Conservation (phyloP, 1,140 invertebrate species). For the Arion vulgaris region DNA sequence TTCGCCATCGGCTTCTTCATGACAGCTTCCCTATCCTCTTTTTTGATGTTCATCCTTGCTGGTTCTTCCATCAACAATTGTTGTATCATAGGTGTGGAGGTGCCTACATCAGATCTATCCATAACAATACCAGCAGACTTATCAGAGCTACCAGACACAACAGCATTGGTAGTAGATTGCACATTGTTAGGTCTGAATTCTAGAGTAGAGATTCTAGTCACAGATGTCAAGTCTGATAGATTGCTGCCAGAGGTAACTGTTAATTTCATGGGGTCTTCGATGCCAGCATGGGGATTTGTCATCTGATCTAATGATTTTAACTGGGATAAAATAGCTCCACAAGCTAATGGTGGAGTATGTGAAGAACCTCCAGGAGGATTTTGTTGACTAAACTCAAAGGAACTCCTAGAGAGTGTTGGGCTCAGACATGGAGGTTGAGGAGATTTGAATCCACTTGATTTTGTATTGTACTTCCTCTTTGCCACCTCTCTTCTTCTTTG, state of each 20-base stretch:
- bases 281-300: not conserved
- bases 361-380: not conserved
- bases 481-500: not conserved
- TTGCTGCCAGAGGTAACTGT: not conserved
- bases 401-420: not conserved
- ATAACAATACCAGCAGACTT: not conserved
- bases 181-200: slow-evolving; percentile 3
- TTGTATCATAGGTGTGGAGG: slow-evolving; percentile 36
- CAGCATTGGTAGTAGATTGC: not conserved
- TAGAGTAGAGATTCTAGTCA: slow-evolving; percentile 5
- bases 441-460: slow-evolving; percentile 4
- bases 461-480: not conserved
- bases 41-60: slow-evolving; percentile 6
- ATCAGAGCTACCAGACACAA: not conserved
- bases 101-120: not conserved
- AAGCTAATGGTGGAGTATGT: not conserved
- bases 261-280: not conserved
- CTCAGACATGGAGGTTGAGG: slow-evolving; percentile 1
- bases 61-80: slow-evolving; percentile 35
- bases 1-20: slow-evolving; percentile 8
- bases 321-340: not conserved
- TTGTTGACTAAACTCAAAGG: not conserved
- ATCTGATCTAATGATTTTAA: not conserved
- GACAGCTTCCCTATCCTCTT: slow-evolving; percentile 18
- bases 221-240: not conserved